Base-by-base conservation (phyloP, 2,113 vertebrate species). In the Prunella himalayana region DNA sequence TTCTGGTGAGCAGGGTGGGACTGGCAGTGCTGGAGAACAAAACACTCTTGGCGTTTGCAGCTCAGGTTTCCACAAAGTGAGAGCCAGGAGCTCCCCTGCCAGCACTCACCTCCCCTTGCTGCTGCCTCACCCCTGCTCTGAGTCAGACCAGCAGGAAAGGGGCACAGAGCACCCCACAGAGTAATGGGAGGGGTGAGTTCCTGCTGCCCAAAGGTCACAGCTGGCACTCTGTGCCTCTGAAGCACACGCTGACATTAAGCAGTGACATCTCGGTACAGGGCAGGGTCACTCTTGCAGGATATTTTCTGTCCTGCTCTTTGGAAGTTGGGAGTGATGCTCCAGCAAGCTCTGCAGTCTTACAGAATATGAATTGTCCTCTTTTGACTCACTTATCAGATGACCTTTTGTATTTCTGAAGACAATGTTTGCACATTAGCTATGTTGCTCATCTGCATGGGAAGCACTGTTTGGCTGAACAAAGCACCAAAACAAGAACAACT, bases 131-230 rank as follows among this genome's bases (percentile, higher is more conserved):
- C 35, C 19, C 31, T 7, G 23, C n/a, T 61, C 31, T 59, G 59
- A 39, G 63, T 23, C 5, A 3, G 35, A 28, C 4, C 50, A 7
- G 42, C 25, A 22, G 79, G 35, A 7, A 82, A 64, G 30, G 31
- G 53, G 13, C 64, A 60, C 30, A n/a, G 41, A 53, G 3, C 45
- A 9, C 24, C 53, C 8, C 0, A 0, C 0, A 0, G 2, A 30
- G 4, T 5, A 18, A 28, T 35, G 70, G 15, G 21, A 42, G 35
- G 3, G 15, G 30, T 12, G 66, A n/a, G 10, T 31, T 70, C 56
- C 35, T 23, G 7, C 63, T 51, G 86, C 72, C 68, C 78, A 25
- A 5, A 39, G 17, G 41, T 61, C n/a, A 3, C 49, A 8, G 42
- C 0, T 12, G 7, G 33, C 23, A 4, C 49, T 49, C 20, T 20